These are phyloP conservation scores for Pyrochroa serraticornis DNA, from an alignment of 2,888 invertebrate species.

Conservation along the genomic window DNA sequence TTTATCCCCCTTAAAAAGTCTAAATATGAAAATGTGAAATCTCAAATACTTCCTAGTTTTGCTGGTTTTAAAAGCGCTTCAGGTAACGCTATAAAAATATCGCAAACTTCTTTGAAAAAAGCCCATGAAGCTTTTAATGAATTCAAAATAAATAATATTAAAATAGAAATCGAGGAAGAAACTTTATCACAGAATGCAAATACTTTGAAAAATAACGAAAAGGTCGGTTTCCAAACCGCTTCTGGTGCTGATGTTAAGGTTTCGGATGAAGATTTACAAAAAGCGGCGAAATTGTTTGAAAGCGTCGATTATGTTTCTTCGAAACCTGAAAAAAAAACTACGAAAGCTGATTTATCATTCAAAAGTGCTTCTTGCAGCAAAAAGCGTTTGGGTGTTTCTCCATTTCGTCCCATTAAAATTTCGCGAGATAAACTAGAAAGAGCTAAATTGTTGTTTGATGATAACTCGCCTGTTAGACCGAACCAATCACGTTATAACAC, in stretches of 20 bases:
- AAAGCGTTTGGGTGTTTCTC: too few species aligned
- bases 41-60: background rate
- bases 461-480: too few species aligned
- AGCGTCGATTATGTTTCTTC: background rate
- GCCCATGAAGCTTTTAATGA: background rate
- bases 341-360: too few species aligned
- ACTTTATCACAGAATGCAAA: conserved; percentile 3
- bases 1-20: too few species aligned
- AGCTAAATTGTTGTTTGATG: too few species aligned
- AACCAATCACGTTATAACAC: too few species aligned
- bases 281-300: background rate
- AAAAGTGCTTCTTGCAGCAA: too few species aligned
- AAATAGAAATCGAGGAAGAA: conserved; percentile 1
- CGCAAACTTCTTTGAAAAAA: conserved; percentile 4
- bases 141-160: background rate
- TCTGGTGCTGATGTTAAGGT: background rate
- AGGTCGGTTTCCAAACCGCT: background rate
- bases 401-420: too few species aligned
- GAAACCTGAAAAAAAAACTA: background rate
- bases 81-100: conserved; percentile 28
- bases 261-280: too few species aligned
- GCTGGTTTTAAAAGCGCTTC: conserved; percentile 51
- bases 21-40: background rate
- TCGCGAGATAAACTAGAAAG: too few species aligned
- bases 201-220: background rate